These are phyloP conservation scores for Ceryle rudis DNA, from an alignment of 2,797 vertebrate species.

Conservation along the genomic window DNA sequence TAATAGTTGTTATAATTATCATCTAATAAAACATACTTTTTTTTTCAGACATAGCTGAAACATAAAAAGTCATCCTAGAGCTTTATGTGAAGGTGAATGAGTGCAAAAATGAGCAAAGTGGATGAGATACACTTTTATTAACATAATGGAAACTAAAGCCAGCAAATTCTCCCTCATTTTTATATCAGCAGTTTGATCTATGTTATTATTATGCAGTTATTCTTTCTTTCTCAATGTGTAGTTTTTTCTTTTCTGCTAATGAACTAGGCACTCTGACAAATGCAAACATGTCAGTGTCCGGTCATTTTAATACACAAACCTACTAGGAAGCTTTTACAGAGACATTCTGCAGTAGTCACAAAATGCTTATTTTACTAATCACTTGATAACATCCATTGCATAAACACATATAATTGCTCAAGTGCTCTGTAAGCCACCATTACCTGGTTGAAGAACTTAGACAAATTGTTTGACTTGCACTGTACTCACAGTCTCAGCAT, in stretches of 20 bases:
- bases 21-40: neutral
- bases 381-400: neutral
- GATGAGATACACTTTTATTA: neutral
- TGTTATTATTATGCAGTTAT: neutral
- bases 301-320: neutral
- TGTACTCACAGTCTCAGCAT: neutral
- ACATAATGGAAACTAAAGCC: neutral
- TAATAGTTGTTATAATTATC: neutral
- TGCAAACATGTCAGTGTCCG: neutral
- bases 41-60: neutral
- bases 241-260: constrained; percentile 36
- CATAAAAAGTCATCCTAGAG: neutral
- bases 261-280: constrained; percentile 18
- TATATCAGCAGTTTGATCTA: neutral
- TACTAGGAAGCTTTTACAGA: neutral
- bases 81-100: neutral
- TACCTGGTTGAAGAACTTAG: neutral
- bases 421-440: neutral
- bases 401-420: neutral
- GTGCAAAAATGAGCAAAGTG: neutral
- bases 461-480: constrained; percentile 45
- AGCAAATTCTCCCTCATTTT: neutral
- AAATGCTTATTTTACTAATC: constrained; percentile 1
- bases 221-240: neutral
- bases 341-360: neutral